Base-by-base conservation (phyloP, 2,888 invertebrate species). In the Xanthorhoe spadicearia region DNA sequence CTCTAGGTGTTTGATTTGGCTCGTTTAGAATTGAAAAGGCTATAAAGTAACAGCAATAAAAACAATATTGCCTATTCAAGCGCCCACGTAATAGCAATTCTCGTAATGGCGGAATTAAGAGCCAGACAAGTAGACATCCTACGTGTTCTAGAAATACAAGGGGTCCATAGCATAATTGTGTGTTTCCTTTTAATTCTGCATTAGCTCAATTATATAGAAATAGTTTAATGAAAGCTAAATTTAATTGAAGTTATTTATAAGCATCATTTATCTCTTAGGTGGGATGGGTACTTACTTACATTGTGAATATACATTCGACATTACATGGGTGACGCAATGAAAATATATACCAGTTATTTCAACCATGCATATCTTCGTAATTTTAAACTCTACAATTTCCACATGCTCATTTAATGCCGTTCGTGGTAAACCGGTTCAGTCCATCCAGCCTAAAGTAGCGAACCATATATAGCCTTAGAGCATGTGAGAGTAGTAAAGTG, bases 81-180 rank as follows among this genome's bases (percentile, higher is more conserved):
- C 77, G 72, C 81, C 81, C 77, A 82, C 81, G 76, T 77, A 75
- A 76, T 65, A 70, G 69, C 74, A 69, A 77, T 78, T 79, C 75
- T 75, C 71, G 71, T 80, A 80, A 81, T 77, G 73, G 71, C 74
- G 65, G 74, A 77, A 77, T n/a, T 77, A 68, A 64, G 70, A 77
- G 71, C 67, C 66, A 75, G 74, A 79, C 78, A 75, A 79, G 67
- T 69, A 76, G 73, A 79, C 79, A 74, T 78, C 81, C 75, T 79
- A 76, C 76, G 72, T 72, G 73, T 77, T 79, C 77, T 78, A 78
- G 76, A 79, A 79, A 78, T 77, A 66, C 67, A 70, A 74, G 76
- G 76, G 77, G 75, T 52, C 8, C 19, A 19, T 48, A 32, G n/a
- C 23, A 55, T 43, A n/a, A n/a, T n/a, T 76, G 75, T 77, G 63